Base-by-base conservation (phyloP, 2,888 invertebrate genomes). In the Cephus runcator region DNA sequence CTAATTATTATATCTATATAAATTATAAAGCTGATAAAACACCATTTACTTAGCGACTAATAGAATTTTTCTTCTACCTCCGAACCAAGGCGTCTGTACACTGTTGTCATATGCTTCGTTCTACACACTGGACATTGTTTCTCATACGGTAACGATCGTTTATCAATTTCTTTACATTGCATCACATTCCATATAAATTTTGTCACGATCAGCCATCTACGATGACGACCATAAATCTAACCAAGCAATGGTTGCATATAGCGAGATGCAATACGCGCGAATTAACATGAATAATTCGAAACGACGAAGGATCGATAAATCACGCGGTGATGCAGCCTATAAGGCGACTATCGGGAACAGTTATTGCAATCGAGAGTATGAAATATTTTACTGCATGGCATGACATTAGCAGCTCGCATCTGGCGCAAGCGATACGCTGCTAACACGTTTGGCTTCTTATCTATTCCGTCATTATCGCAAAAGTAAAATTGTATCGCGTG, bases 361-460 rank as follows among this genome's bases (percentile, higher is more conserved):
- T 75, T 73, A 69, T 77, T 74, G 75, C 56, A 36, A 79, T 80
- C 73, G 75, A 71, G 34, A 77, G 74, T 81, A 81, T 80, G 78
- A 83, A 84, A 84, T 73, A 78, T 80, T 84, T 83, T 79, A 82
- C 76, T 81, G 75, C 83, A 77, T 80, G 77, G 77, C 78, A 79
- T 76, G 77, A 83, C 79, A 80, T 81, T 81, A 81, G 69, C 71
- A n/a, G 71, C 79, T 56, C 78, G 75, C 79, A 81, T 82, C 82
- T 83, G 81, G 77, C 79, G 33, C 74, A 12, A 35, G 12, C 34
- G 74, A 74, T 74, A 33, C 74, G 30, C n/a, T 15, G 12, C 74
- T 74, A 15, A 30, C 74, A 12, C 30, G 71, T 31, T 71, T 31
- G 71, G 23, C 31, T 11, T 11, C 71, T 71, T 71, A 34, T 33